These are phyloP conservation scores for Aethes cnicana DNA, from an alignment of 2,888 invertebrate genomes.

Conservation along the genomic window DNA sequence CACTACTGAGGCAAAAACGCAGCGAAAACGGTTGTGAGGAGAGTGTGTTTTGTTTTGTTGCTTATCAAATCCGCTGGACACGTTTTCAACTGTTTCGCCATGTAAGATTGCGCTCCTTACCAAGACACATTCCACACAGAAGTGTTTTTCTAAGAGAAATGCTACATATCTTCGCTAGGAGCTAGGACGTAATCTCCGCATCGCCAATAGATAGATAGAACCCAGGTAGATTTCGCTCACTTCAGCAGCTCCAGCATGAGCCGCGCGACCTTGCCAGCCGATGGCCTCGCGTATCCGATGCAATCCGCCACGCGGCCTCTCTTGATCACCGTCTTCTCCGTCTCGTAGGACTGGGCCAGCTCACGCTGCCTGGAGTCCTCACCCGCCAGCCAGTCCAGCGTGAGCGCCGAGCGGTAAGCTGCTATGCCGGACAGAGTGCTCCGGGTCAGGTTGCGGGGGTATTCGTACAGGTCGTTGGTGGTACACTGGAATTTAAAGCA, in stretches of 20 bases:
- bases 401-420: constrained; percentile 23
- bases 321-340: background rate
- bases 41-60: no score
- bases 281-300: constrained; percentile 5
- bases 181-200: no score
- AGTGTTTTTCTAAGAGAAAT: no score
- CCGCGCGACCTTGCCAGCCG: constrained; percentile 17
- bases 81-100: no score
- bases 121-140: no score
- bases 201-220: no score
- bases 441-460: background rate
- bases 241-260: constrained; percentile 23
- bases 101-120: no score
- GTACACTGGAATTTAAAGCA: constrained; percentile 1
- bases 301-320: constrained; percentile 1
- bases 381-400: constrained; percentile 13
- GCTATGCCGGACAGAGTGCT: constrained; percentile 16
- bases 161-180: no score
- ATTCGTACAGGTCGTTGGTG: background rate
- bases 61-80: no score
- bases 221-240: constrained; percentile 1
- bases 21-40: no score
- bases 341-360: background rate
- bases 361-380: constrained; percentile 2
- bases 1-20: no score